Evolutionary conservation across 2,113 vertebrate species (phyloP), one percentile per base, ranked within the genome.

Genomic region (Zootoca vivipara): DNA sequence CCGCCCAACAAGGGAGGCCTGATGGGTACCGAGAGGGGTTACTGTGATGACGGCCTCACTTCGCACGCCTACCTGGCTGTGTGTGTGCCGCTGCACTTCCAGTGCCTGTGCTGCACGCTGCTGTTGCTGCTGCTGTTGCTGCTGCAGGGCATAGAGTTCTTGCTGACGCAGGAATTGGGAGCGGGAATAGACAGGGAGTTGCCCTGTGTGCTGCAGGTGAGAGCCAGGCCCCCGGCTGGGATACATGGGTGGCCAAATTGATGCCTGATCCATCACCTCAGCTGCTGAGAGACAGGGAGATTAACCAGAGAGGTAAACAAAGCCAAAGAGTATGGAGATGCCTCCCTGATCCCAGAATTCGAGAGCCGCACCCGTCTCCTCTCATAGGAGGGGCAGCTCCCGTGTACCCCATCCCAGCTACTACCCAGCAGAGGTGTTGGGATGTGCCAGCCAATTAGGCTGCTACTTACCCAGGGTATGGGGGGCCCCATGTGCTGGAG

Each of bases 161-260:
- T 99, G 99, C 97, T 99, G 98, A 92, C 98, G 97, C 95, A 99
- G 97, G 97, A 99, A 98, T 97, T 99, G 98, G 3, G 98, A 98
- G 89, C 98, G 96, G 0, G 98, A 96, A 93, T 99, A 99, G 90
- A 99, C 97, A 0, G 96, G 97, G 87, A 97, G 98, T 96, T 98
- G 97, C 90, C 98, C 97, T 0, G 98, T 97, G 96, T 98, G 98
- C 95, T 99, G 98, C 96, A 99, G 98, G 96, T 99, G 99, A 93
- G 98, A 96, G 58, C 97, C 4, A 38, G 98, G 98, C 87, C 97
- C 98, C 92, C 98, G 97, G 93, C 97, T 95, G 9, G 98, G 97
- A 20, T 99, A 99, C 97, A 99, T 97, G 85, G 98, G 98, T 92
- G 99, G 98, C 98, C 99, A 99, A 92, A 99, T 96, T 0, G 98